Percentiles rank a stretch among this genome's conserved stretches.
These are phyloP conservation scores for Lamproptera curius DNA, from an alignment of 2,888 invertebrate species.

Conservation along the genomic window DNA sequence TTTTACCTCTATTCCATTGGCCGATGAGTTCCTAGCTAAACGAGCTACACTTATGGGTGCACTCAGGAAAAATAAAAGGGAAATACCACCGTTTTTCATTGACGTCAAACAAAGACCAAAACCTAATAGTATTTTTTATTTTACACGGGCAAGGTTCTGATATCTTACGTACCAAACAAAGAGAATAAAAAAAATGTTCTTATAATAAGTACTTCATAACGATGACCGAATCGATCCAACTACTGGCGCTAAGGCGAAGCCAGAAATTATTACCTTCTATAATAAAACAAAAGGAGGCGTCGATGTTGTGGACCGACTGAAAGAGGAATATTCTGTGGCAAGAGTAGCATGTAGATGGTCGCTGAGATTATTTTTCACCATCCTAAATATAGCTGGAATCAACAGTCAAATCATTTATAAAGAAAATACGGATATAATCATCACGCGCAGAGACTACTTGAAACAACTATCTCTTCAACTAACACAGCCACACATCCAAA, in stretches of 20 bases:
- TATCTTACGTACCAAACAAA: slow-evolving; percentile 7
- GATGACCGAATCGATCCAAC: slow-evolving; percentile 16
- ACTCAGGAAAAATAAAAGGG: slow-evolving; percentile 16
- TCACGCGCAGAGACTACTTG: slow-evolving; percentile 14
- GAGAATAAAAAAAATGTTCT: slow-evolving; percentile 15
- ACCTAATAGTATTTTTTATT: slow-evolving; percentile 15
- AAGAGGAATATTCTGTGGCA: slow-evolving; percentile 32
- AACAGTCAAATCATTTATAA: slow-evolving; percentile 30
- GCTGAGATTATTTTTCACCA: slow-evolving; percentile 31
- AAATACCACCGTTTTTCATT: slow-evolving; percentile 10
- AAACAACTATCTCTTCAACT: slow-evolving; percentile 16
- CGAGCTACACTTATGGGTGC: slow-evolving; percentile 14
- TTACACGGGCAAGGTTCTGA: slow-evolving; percentile 3
- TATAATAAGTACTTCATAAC: slow-evolving; percentile 16
- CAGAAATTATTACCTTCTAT: too few relatives aligned
- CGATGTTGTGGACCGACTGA: slow-evolving; percentile 36
- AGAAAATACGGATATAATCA: slow-evolving; percentile 14
- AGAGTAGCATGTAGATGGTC: slow-evolving; percentile 32
- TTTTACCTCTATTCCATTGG: slow-evolving; percentile 17
- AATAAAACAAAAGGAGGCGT: slow-evolving; percentile 34
- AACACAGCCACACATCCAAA: slow-evolving; percentile 16
- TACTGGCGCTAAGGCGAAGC: slow-evolving; percentile 6
- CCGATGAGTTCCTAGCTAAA: slow-evolving; percentile 14
- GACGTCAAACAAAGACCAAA: slow-evolving; percentile 11
- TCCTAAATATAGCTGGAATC: slow-evolving; percentile 26